Evolutionary conservation across 1,140 invertebrate genomes (phyloP), one percentile per base, ranked within the genome.

Genomic region (Drosophila guanche): DNA sequence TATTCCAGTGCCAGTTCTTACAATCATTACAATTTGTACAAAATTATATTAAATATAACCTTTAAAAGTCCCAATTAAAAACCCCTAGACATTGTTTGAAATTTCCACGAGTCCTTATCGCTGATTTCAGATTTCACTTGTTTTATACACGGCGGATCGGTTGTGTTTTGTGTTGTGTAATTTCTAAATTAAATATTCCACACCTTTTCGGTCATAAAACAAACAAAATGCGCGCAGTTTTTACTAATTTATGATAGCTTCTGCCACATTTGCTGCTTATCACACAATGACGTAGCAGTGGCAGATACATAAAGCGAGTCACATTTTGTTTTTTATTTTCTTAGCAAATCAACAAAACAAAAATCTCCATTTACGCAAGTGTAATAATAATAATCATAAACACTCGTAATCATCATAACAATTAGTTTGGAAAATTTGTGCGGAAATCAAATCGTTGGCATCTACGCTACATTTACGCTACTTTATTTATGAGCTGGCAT

Each of bases 231-330:
- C 16, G 16, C 16, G 16, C 16, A 20, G 16, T 20, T 20, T 55
- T 27, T 42, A 59, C 45, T 10, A 12, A 27, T 53, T 46, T 48
- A 23, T 46, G 62, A 37, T 37, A 66, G 14, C 56, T 42, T 25
- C 45, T 58, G 60, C 50, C 59, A 48, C 16, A 51, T 56, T 37
- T 46, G 29, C 4, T 0, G 23, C 50, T 68, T 68, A 68, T 79
- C 71, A 45, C 48, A 22, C 43, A 20, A 62, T 84, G 76, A 84
- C 80, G 81, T 86, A 80, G 42, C 25, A 25, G 43, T 33, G 29
- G 29, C 58, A 71, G 65, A 66, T 37, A 41, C 45, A 51, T 66
- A 40, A 47, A 48, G 43, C 57, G 51, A 61, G 75, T 56, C 33
- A 45, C 29, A 62, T 57, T 66, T 69, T 58, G 37, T 56, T 51